phyloP scores from a whole-genome alignment of 2,888 invertebrate genomes.

The Yponomeuta evonymella region DNA sequence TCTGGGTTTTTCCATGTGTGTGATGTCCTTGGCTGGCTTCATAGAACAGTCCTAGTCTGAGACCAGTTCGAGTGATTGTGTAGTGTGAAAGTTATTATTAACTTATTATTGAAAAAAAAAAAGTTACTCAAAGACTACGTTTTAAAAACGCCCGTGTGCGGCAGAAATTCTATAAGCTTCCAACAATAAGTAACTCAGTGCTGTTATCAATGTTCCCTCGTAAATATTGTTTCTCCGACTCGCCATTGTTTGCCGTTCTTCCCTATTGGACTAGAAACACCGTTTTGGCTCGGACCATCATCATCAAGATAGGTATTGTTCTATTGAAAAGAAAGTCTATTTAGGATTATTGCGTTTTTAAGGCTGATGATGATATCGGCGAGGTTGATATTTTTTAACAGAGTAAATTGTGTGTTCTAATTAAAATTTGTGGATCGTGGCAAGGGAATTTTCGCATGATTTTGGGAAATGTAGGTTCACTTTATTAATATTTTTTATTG shows the following conservation, averaged over 20 bases:
- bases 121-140: not conserved
- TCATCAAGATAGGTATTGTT: slow-evolving; percentile 2
- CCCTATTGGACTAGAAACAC: slow-evolving; percentile 16
- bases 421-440: too few species aligned
- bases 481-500: too few species aligned
- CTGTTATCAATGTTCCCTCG: slow-evolving; percentile 16
- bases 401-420: too few species aligned
- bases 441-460: too few species aligned
- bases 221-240: slow-evolving; percentile 17
- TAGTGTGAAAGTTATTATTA: too few species aligned
- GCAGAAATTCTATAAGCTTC: slow-evolving; percentile 14
- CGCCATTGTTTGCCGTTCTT: slow-evolving; percentile 13
- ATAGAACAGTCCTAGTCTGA: too few species aligned
- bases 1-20: too few species aligned
- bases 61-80: too few species aligned
- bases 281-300: slow-evolving; percentile 2
- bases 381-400: too few species aligned
- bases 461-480: too few species aligned
- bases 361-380: not conserved
- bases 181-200: slow-evolving; percentile 16
- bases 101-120: too few species aligned
- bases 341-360: not conserved
- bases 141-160: slow-evolving; percentile 5
- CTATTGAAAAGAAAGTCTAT: slow-evolving; percentile 8
- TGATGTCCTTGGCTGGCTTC: too few species aligned